Conservation (phyloP, 2,888 invertebrate species). For the Sclerodermus sp. region DNA sequence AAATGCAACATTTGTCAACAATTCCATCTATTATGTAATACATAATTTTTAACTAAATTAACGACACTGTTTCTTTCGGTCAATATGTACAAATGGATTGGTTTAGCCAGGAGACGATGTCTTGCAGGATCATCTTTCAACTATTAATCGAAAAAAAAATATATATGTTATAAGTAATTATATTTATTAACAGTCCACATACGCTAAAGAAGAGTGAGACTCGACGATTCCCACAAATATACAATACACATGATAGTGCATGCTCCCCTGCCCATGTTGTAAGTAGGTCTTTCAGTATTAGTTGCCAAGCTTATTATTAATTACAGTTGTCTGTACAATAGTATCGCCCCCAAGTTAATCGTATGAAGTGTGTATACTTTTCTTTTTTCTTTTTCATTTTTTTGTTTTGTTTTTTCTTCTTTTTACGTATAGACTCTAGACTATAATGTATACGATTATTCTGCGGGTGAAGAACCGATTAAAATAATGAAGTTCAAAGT, state of each 20-base stretch:
- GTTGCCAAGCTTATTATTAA: conserved; percentile 27
- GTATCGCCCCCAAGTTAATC: too few species aligned
- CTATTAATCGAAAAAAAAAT: too few species aligned
- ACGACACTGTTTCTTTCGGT: conserved; percentile 21
- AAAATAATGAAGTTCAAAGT: neutral
- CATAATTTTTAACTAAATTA: conserved; percentile 27
- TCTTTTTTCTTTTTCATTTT: too few species aligned
- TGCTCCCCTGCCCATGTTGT: conserved; percentile 50
- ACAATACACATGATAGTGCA: conserved; percentile 29
- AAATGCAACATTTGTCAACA: conserved; percentile 41
- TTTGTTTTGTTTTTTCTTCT: too few species aligned
- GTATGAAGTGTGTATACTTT: too few species aligned
- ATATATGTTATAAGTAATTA: too few species aligned
- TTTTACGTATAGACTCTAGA: too few species aligned
- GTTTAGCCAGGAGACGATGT: neutral
- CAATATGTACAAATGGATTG: conserved; percentile 23
- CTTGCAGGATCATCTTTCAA: too few species aligned
- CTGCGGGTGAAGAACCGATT: too few species aligned
- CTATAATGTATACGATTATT: too few species aligned
- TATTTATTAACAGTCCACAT: conserved; percentile 3
- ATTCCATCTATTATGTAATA: conserved; percentile 50
- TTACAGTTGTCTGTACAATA: too few species aligned
- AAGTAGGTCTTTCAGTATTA: conserved; percentile 49
- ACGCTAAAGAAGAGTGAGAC: conserved; percentile 23
- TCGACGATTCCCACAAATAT: conserved; percentile 1